Evolutionary conservation across 1,140 invertebrate species (phyloP).

Genomic region (Drosophila takahashii): DNA sequence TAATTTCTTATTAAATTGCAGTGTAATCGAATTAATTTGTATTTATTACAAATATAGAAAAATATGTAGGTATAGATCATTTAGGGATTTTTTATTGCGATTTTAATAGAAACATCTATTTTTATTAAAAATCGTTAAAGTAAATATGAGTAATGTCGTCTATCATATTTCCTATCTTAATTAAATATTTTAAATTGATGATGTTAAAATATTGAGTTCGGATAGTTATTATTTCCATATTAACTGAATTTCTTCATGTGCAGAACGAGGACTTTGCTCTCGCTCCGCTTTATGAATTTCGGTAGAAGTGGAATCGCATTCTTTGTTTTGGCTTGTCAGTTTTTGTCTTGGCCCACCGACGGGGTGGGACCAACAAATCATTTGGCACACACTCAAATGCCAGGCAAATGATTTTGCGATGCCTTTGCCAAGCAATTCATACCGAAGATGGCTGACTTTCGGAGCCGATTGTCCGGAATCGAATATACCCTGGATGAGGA

Average conservation of each 20-base stretch:
- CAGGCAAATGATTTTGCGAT: slow-evolving; percentile 50
- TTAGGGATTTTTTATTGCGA: too few species aligned
- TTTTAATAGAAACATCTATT: too few species aligned
- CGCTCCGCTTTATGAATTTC: slow-evolving; percentile 34
- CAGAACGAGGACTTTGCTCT: slow-evolving; percentile 7
- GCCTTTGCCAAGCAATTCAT: slow-evolving; percentile 39
- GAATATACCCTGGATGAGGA: slow-evolving; percentile 2
- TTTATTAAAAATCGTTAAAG: too few species aligned
- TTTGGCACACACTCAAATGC: slow-evolving; percentile 48
- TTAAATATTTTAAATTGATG: too few species aligned
- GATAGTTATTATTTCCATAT: too few species aligned
- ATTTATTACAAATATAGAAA: too few species aligned
- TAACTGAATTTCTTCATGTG: neutral
- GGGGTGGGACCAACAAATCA: slow-evolving; percentile 44
- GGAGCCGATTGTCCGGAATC: slow-evolving; percentile 1
- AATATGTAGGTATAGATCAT: too few species aligned
- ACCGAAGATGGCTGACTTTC: slow-evolving; percentile 26
- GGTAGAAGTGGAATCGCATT: slow-evolving; percentile 14
- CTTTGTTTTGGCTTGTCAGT: slow-evolving; percentile 37
- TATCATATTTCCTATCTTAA: too few species aligned
- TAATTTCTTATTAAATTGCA: too few species aligned
- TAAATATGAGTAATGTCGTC: too few species aligned
- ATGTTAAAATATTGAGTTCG: too few species aligned
- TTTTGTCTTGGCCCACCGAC: neutral
- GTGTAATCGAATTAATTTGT: too few species aligned